Conservation (phyloP, 1,140 invertebrate species). For the Trissolcus basalis region DNA sequence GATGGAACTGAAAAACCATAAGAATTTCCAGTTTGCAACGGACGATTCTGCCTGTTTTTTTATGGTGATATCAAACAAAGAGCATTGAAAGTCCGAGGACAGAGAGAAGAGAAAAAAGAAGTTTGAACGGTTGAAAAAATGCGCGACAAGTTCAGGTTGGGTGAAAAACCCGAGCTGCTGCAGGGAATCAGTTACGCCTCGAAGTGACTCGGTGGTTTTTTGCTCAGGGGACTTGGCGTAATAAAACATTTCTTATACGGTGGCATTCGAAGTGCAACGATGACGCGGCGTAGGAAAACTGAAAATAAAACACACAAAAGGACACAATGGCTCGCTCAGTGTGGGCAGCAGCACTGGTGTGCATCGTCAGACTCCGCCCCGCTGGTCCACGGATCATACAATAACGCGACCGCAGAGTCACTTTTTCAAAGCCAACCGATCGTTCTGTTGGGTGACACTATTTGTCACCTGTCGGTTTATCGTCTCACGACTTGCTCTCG, state of each 20-base stretch:
- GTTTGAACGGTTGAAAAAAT: conserved; percentile 12
- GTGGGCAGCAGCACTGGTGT: not conserved
- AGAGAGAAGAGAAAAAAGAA: too few relatives aligned
- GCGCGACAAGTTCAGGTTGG: conserved; percentile 28
- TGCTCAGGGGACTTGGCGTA: conserved; percentile 16
- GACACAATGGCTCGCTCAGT: conserved; percentile 15
- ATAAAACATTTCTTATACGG: conserved; percentile 45
- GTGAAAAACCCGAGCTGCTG: conserved; percentile 28
- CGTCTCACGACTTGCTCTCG: conserved; percentile 7
- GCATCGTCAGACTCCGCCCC: conserved; percentile 7
- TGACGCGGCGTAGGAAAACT: conserved; percentile 12
- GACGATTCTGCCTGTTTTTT: not conserved
- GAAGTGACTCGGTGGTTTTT: conserved; percentile 22
- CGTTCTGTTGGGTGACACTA: conserved; percentile 52
- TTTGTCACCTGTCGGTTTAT: conserved; percentile 64
- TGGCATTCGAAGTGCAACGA: conserved; percentile 18
- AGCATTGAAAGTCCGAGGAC: conserved; percentile 1
- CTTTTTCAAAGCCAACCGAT: conserved; percentile 41
- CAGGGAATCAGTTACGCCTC: conserved; percentile 35
- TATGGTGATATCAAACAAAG: not conserved
- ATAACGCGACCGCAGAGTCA: conserved; percentile 11
- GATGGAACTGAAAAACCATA: too few relatives aligned
- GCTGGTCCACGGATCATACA: conserved; percentile 39
- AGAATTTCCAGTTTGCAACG: too few relatives aligned
- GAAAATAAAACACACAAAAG: conserved; percentile 19